These are phyloP conservation scores for Osmoderma eremita DNA, from an alignment of 2,888 invertebrate genomes.

Conservation along the genomic window DNA sequence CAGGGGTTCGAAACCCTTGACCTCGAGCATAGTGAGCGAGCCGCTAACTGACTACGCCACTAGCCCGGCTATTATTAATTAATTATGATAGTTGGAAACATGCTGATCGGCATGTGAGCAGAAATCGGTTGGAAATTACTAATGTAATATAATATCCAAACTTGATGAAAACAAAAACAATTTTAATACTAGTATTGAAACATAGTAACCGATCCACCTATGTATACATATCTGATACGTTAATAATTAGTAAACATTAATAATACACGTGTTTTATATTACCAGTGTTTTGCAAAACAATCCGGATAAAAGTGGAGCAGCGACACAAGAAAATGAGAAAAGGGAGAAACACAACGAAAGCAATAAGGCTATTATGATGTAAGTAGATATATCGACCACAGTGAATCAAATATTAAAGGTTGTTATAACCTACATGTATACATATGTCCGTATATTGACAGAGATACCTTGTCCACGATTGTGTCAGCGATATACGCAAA, in stretches of 20 bases:
- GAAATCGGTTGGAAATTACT: too few species aligned
- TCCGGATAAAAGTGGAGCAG: constrained; percentile 1
- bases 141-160: neutral
- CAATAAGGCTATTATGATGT: constrained; percentile 12
- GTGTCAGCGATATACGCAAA: constrained; percentile 87
- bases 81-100: too few species aligned
- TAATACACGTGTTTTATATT: neutral
- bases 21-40: too few species aligned
- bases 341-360: constrained; percentile 39
- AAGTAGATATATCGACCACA: constrained; percentile 3
- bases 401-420: constrained; percentile 23
- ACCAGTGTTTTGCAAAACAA: neutral
- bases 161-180: neutral
- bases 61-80: too few species aligned
- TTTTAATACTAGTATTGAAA: too few species aligned
- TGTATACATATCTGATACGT: neutral
- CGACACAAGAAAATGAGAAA: constrained; percentile 6
- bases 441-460: constrained; percentile 57
- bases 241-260: neutral
- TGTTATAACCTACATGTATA: neutral
- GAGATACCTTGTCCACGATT: constrained; percentile 77
- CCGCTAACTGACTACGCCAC: too few species aligned
- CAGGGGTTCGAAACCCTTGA: too few species aligned
- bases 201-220: too few species aligned
- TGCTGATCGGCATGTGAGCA: too few species aligned